Base-by-base conservation (phyloP, 1,140 invertebrate genomes). In the Apis florea region DNA sequence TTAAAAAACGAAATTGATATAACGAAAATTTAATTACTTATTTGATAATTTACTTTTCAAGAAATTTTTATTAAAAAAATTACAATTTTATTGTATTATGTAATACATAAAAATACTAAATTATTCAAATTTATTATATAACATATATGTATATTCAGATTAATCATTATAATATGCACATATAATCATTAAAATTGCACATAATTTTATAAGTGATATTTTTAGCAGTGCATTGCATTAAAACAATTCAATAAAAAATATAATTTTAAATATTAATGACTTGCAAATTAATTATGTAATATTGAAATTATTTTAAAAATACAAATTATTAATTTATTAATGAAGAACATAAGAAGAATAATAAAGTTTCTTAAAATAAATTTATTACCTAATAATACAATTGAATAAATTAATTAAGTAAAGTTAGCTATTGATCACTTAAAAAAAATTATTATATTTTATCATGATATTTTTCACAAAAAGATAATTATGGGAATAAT, bases 361-460 rank as follows among this genome's bases (percentile, higher is more conserved):
- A 58, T 66, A 54, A 72, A 78, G 49, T 26, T 64, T 58, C 80
- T 78, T 63, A 59, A 88, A 54, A 81, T 77, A 82, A 63, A 76
- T 88, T 88, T 88, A 88, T 88, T 89, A 56, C 53, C 72, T 85
- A 82, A 64, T 84, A 83, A 88, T 86, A 80, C 82, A 88, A 64
- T 61, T 84, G 61, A 86, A 79, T 83, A 86, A 85, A 88, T 85
- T 89, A 78, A 59, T 78, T 84, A 86, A 80, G 64, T 40, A 88
- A 81, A 56, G 9, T 51, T 71, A 40, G 71, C 56, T 56, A 69
- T 79, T 71, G 40, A 68, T 81, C 17, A 17, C 19, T 78, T 63
- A 21, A 78, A 66, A 71, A 26, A 78, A 53, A 31, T 73, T 54
- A 54, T 58, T 73, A 56, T 54, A 59, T 58, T 68, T 72, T 56